Conservation (phyloP, 2,888 invertebrate species). For the Agriopis marginaria region DNA sequence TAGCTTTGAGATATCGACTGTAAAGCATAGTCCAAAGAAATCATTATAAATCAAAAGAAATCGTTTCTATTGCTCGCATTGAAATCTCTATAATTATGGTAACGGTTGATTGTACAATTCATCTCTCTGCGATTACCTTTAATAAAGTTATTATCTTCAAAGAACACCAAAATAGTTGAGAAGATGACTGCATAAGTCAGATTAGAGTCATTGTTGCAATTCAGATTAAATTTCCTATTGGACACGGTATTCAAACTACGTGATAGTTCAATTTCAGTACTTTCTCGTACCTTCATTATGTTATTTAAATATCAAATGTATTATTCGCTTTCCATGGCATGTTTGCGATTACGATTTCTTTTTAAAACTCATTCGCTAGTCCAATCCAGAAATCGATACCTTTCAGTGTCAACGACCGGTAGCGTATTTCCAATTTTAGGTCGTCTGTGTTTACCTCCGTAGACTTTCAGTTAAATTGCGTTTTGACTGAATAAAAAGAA, state of each 20-base stretch:
- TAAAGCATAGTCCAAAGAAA: constrained; percentile 10
- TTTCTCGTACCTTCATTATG: constrained; percentile 33
- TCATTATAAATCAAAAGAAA: constrained; percentile 28
- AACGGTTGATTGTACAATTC: constrained; percentile 27
- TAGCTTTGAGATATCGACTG: constrained; percentile 10
- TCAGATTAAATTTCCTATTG: constrained; percentile 37
- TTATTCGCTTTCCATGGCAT: constrained; percentile 5
- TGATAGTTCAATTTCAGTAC: constrained; percentile 40
- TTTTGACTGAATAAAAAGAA: not conserved
- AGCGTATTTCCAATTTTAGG: constrained; percentile 19
- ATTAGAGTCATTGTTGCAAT: constrained; percentile 31
- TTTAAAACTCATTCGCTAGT: constrained; percentile 1
- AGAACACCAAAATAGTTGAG: constrained; percentile 18
- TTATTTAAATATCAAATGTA: constrained; percentile 22
- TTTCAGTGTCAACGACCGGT: constrained; percentile 21
- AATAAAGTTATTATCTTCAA: constrained; percentile 37
- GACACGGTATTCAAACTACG: constrained; percentile 33
- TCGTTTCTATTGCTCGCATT: constrained; percentile 24
- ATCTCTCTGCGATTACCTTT: constrained; percentile 27
- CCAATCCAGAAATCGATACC: constrained; percentile 15
- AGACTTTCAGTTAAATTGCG: constrained; percentile 5
- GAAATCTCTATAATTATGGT: constrained; percentile 31
- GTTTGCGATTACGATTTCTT: constrained; percentile 9
- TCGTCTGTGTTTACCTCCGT: constrained; percentile 13
- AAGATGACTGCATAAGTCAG: constrained; percentile 15